A percentile compares a stretch with the other conserved stretches of the same genome.
phyloP scores from a whole-genome alignment of 2,797 vertebrate genomes.

The Darevskia nairensis region DNA sequence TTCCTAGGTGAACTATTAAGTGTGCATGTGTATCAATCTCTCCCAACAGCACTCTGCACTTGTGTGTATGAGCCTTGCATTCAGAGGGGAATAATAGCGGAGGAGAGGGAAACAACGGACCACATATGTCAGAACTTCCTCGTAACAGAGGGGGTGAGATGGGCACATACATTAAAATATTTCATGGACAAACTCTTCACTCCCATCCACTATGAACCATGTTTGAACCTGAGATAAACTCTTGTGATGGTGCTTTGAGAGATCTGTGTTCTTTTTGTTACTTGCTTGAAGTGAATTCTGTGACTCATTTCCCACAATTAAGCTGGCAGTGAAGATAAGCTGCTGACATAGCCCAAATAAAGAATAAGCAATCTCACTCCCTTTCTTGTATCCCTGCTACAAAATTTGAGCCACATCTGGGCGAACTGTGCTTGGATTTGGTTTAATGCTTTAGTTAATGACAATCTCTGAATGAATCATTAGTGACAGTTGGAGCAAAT shows the following conservation, averaged over 20 bases:
- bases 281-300: constrained; percentile 47
- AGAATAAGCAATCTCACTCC: not conserved
- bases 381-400: not conserved
- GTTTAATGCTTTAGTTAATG: not conserved
- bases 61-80: not conserved
- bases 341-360: constrained; percentile 23
- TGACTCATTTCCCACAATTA: constrained; percentile 42
- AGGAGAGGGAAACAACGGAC: not conserved
- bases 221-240: constrained; percentile 10
- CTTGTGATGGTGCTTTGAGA: constrained; percentile 34
- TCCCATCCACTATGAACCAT: not conserved
- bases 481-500: not conserved
- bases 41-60: not conserved
- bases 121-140: not conserved
- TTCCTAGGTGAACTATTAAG: constrained; percentile 42
- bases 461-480: not conserved
- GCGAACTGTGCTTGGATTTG: not conserved
- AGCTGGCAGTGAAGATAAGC: not conserved
- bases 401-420: not conserved
- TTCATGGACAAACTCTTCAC: not conserved
- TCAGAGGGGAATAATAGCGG: not conserved
- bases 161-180: constrained; percentile 3
- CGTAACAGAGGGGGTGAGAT: constrained; percentile 26
- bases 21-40: constrained; percentile 12
- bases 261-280: constrained; percentile 35